Base-by-base conservation (phyloP, 2,113 vertebrate species). In the Phylloscopus trochilus region DNA sequence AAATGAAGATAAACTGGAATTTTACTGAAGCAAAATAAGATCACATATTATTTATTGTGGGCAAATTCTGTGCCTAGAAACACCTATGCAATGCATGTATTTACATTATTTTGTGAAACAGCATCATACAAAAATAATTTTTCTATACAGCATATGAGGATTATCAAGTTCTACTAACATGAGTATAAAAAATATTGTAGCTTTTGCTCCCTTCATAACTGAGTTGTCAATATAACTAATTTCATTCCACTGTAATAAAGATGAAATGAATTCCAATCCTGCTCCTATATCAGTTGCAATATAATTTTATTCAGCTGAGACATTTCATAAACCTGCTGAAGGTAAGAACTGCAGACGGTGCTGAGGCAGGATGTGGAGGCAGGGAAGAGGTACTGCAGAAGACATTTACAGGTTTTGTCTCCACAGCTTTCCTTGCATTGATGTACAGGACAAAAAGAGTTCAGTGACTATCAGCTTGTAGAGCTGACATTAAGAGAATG, bases 291-390 rank as follows among this genome's bases (percentile, higher is more conserved):
- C 76, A 77, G 82, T 67, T 86, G 60, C 63, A 86, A 74, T 35
- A 11, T 90, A 74, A 92, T 96, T 95, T 95, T 80, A 92, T 95
- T 94, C 95, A 90, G 64, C 88, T 81, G 91, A 95, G 91, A 84
- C 62, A 43, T 89, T 92, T 80, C 76, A 78, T 83, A 95, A 95
- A 96, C 94, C 60, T 85, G 93, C 66, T 66, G 83, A 82, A 95
- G 83, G 89, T 91, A 92, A 63, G 86, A 88, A 80, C 13, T 93
- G 83, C 73, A 78, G n/a, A 27, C 1, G 0, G 52, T 16, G 1
- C 68, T 30, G 55, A 84, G 56, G n/a, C n/a, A 89, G 46, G 63
- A 81, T 56, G 47, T 81, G 64, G 67, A 92, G 85, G 68, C 82
- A 78, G 41, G 56, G 76, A 82, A 64, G 75, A 88, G 60, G 47